Evolutionary conservation across 2,888 invertebrate genomes (phyloP).

Genomic region (Alcis repandata): DNA sequence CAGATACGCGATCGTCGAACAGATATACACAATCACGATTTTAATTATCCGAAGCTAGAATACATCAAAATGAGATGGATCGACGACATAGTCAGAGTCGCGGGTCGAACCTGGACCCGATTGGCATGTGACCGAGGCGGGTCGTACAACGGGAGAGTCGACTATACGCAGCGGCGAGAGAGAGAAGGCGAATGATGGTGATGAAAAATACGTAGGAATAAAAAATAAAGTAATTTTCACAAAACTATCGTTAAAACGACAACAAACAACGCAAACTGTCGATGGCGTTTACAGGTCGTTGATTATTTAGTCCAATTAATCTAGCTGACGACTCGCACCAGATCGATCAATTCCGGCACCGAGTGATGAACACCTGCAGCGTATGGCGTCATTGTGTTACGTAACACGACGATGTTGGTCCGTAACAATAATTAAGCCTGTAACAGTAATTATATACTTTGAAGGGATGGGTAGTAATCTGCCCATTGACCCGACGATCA

Average conservation of each 20-base stretch:
- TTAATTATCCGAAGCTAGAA: slow-evolving; percentile 3
- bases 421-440: neutral
- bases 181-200: too few species aligned
- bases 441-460: neutral
- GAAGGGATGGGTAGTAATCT: neutral
- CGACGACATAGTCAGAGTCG: too few species aligned
- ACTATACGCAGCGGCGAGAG: too few species aligned
- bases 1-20: slow-evolving; percentile 1
- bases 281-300: slow-evolving; percentile 12
- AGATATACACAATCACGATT: slow-evolving; percentile 4
- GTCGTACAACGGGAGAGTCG: too few species aligned
- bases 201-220: neutral
- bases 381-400: neutral
- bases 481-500: neutral
- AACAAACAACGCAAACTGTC: neutral
- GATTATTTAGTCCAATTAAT: slow-evolving; percentile 19
- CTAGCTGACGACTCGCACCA: neutral
- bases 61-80: too few species aligned
- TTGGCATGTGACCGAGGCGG: too few species aligned
- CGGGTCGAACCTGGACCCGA: too few species aligned
- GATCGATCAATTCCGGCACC: slow-evolving; percentile 6
- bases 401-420: neutral
- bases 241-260: neutral
- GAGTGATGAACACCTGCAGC: slow-evolving; percentile 4
- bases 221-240: neutral